Evolutionary conservation across 2,888 invertebrate species (phyloP).

Genomic region (Tachina fera): DNA sequence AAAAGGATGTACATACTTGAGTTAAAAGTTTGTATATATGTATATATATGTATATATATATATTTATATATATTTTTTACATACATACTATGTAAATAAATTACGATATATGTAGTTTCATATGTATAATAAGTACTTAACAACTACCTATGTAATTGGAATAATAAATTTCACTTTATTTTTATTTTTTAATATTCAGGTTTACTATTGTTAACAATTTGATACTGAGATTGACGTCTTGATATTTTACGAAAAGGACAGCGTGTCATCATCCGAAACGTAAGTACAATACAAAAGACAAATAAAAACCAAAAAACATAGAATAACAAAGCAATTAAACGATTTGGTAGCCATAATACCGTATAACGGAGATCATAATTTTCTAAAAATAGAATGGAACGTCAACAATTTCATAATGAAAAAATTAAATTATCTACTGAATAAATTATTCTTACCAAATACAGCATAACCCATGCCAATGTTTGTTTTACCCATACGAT

Average conservation of each 20-base stretch:
- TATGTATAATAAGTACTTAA: constrained; percentile 20
- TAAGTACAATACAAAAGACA: constrained; percentile 76
- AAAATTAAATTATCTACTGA: neutral
- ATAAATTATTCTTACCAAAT: constrained; percentile 85
- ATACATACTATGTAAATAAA: constrained; percentile 23
- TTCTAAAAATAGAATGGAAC: constrained; percentile 74
- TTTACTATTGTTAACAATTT: constrained; percentile 77
- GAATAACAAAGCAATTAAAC: constrained; percentile 78
- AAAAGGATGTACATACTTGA: neutral
- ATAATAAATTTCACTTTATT: constrained; percentile 32
- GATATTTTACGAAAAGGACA: constrained; percentile 80
- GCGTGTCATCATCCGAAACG: constrained; percentile 81
- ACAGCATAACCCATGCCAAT: constrained; percentile 94
- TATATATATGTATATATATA: too few relatives aligned
- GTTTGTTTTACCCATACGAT: constrained; percentile 95
- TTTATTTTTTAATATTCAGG: constrained; percentile 79
- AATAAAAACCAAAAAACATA: constrained; percentile 81
- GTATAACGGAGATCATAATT: constrained; percentile 80
- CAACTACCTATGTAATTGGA: constrained; percentile 9
- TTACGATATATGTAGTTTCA: constrained; percentile 3
- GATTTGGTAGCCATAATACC: constrained; percentile 81
- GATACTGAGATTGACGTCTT: constrained; percentile 78
- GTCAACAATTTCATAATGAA: neutral
- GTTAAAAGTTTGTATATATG: neutral
- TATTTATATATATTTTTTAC: too few relatives aligned